A percentile compares a stretch with the other conserved stretches of the same genome.
phyloP scores from a whole-genome alignment of 2,113 vertebrate genomes.

The Chauna torquata region DNA sequence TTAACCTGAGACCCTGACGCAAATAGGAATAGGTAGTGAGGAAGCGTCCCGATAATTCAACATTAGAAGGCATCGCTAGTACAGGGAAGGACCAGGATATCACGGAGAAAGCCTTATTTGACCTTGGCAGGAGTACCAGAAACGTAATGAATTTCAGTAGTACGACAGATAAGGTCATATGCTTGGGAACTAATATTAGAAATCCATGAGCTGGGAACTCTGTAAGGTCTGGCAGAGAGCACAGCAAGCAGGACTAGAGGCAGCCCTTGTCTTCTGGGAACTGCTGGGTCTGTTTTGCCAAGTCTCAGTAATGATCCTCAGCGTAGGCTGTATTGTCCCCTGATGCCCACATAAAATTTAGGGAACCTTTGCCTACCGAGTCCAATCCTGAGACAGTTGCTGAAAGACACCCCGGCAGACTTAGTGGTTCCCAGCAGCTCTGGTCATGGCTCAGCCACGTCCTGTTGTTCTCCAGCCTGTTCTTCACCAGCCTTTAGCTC shows the following conservation, averaged over 20 bases:
- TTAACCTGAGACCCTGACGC: not conserved
- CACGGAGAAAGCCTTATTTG: not conserved
- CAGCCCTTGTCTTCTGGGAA: not conserved
- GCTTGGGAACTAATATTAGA: constrained; percentile 34
- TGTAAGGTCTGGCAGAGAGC: not conserved
- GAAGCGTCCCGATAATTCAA: not conserved
- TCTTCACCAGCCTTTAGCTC: not conserved
- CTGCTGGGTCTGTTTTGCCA: not conserved
- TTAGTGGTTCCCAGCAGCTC: not conserved
- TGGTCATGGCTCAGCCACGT: not conserved
- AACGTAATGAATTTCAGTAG: constrained; percentile 42
- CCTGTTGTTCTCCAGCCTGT: not conserved
- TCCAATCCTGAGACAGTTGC: not conserved
- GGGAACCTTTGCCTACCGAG: not conserved
- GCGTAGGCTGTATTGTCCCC: not conserved
- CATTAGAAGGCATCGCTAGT: constrained; percentile 23
- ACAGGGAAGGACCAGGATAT: not conserved
- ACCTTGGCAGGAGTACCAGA: constrained; percentile 47
- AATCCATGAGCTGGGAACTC: constrained; percentile 19
- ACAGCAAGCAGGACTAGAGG: not conserved
- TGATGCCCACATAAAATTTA: not conserved
- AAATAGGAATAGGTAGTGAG: not conserved
- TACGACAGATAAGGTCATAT: constrained; percentile 23
- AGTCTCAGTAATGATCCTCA: not conserved
- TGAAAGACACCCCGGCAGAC: not conserved